phyloP scores from a whole-genome alignment of 1,140 invertebrate genomes.

The Aphidius ervi region DNA sequence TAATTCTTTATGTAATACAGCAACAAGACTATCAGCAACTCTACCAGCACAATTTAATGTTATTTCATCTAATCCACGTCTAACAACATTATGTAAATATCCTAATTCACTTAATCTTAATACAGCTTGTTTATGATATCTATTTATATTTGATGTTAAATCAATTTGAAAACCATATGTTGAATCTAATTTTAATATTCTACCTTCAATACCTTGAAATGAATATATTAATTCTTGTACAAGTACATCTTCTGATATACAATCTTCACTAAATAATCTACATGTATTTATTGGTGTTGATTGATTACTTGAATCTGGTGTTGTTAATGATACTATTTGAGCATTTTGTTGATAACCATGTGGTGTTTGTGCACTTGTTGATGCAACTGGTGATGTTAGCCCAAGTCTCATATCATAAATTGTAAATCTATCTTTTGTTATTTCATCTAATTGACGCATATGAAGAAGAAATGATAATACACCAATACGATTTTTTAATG shows the following conservation, averaged over 20 bases:
- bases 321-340: constrained; percentile 34
- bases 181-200: constrained; percentile 66
- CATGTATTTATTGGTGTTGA: constrained; percentile 27
- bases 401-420: constrained; percentile 42
- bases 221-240: constrained; percentile 76
- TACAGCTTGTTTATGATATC: constrained; percentile 55
- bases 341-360: constrained; percentile 28
- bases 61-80: constrained; percentile 63
- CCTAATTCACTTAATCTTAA: constrained; percentile 79
- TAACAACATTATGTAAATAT: constrained; percentile 78
- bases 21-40: constrained; percentile 81
- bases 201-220: constrained; percentile 78
- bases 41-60: constrained; percentile 62
- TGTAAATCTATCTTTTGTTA: constrained; percentile 33
- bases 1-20: constrained; percentile 79
- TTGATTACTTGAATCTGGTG: constrained; percentile 30
- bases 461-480: constrained; percentile 42
- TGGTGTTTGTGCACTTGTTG: constrained; percentile 43
- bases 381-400: constrained; percentile 36
- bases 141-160: constrained; percentile 52
- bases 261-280: constrained; percentile 43
- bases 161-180: constrained; percentile 67
- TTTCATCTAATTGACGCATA: constrained; percentile 36
- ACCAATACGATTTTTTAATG: constrained; percentile 39
- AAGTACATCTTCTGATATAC: constrained; percentile 53